These are phyloP conservation scores for Pristionchus arcanus DNA, from an alignment of 2,888 invertebrate genomes.

Conservation along the genomic window DNA sequence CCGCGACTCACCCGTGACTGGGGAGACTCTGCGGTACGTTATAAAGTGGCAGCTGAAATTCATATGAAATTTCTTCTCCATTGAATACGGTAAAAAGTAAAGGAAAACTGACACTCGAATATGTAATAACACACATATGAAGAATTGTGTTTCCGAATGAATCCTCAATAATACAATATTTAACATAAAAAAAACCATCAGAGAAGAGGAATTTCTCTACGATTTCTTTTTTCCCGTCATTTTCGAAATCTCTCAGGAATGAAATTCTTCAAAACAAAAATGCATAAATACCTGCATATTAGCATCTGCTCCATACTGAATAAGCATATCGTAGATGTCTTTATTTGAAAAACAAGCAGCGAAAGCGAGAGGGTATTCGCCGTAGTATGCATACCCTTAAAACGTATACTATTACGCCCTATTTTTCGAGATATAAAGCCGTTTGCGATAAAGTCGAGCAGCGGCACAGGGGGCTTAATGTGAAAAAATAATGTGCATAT, in stretches of 20 bases:
- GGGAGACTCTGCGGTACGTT: too few species aligned
- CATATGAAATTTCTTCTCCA: neutral
- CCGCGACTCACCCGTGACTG: too few species aligned
- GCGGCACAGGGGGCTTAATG: too few species aligned
- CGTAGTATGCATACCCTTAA: slow-evolving; percentile 92
- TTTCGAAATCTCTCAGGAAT: too few species aligned
- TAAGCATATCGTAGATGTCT: slow-evolving; percentile 94
- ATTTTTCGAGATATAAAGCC: neutral
- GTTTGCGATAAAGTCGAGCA: too few species aligned
- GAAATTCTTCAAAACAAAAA: neutral
- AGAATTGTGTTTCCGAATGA: slow-evolving; percentile 97
- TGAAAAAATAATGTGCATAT: too few species aligned
- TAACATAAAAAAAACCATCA: neutral
- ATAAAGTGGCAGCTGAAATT: neutral
- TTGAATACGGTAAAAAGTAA: neutral
- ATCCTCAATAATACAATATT: slow-evolving; percentile 84
- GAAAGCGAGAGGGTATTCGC: slow-evolving; percentile 97
- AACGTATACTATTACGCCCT: too few species aligned
- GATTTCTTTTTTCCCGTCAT: too few species aligned
- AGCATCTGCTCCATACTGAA: slow-evolving; percentile 94
- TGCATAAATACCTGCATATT: slow-evolving; percentile 85
- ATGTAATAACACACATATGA: slow-evolving; percentile 99
- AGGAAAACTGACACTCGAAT: slow-evolving; percentile 88
- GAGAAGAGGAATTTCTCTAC: neutral
- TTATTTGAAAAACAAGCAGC: slow-evolving; percentile 97